These are phyloP conservation scores for Agrotis clavis DNA, from an alignment of 2,888 invertebrate species.

Conservation along the genomic window DNA sequence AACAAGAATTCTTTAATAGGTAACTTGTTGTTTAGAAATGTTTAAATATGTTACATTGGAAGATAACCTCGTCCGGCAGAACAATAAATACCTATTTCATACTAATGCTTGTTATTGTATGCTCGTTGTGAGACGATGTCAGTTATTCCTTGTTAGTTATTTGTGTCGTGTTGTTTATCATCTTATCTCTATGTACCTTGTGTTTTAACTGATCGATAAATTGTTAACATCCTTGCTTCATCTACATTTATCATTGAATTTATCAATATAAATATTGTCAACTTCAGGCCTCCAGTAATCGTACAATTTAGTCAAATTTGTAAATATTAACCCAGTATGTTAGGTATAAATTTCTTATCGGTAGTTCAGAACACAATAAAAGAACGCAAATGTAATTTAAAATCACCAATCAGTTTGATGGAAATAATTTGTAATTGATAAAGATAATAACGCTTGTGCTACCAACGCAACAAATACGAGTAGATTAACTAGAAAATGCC, in stretches of 20 bases:
- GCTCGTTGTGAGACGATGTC: slow-evolving; percentile 57
- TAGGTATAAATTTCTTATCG: not conserved
- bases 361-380: not conserved
- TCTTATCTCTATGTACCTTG: slow-evolving; percentile 18
- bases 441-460: not conserved
- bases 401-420: not conserved
- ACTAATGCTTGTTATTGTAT: slow-evolving; percentile 46
- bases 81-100: slow-evolving; percentile 44
- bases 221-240: slow-evolving; percentile 8
- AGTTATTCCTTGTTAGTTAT: slow-evolving; percentile 37
- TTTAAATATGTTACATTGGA: slow-evolving; percentile 45
- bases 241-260: not conserved
- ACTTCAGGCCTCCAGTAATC: too few relatives aligned
- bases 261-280: not conserved
- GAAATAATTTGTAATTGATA: not conserved
- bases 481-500: not conserved
- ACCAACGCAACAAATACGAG: not conserved
- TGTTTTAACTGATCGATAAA: slow-evolving; percentile 1
- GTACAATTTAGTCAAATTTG: not conserved
- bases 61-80: slow-evolving; percentile 51
- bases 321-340: not conserved
- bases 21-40: slow-evolving; percentile 39
- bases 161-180: slow-evolving; percentile 40
- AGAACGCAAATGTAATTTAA: not conserved
- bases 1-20: slow-evolving; percentile 22